phyloP scores from a whole-genome alignment of 2,888 invertebrate species.

The Chymomyza amoena region DNA sequence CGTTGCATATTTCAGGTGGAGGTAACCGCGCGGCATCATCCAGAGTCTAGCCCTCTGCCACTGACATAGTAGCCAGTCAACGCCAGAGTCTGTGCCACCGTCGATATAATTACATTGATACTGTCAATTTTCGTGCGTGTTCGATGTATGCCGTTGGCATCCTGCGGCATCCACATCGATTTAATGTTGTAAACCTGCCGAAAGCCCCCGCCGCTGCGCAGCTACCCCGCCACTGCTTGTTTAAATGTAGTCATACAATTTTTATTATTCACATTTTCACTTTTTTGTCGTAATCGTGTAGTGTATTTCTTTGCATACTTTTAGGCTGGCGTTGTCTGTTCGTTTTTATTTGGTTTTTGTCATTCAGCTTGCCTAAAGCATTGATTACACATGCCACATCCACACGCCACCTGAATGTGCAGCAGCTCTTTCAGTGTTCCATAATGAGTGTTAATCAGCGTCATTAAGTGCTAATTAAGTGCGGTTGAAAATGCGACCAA shows the following conservation, averaged over 20 bases:
- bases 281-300: constrained; percentile 19
- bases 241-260: constrained; percentile 41
- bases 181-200: constrained; percentile 24
- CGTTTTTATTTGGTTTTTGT: constrained; percentile 7
- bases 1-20: constrained; percentile 66
- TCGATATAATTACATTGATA: constrained; percentile 75
- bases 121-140: constrained; percentile 64
- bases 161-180: not conserved
- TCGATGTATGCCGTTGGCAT: constrained; percentile 10
- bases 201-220: not conserved
- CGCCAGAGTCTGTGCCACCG: constrained; percentile 25
- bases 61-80: not conserved
- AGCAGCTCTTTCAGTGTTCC: constrained; percentile 26
- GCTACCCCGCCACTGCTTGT: constrained; percentile 27
- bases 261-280: constrained; percentile 52
- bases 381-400: constrained; percentile 58
- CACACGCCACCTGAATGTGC: constrained; percentile 13
- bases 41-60: not conserved
- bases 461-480: constrained; percentile 75
- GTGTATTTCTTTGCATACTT: constrained; percentile 62
- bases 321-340: constrained; percentile 51
- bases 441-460: constrained; percentile 74
- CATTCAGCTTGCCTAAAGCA: constrained; percentile 56
- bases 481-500: constrained; percentile 73
- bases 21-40: not conserved